Base-by-base conservation (phyloP, 1,140 invertebrate species). In the Caenorhabditis inopinata region DNA sequence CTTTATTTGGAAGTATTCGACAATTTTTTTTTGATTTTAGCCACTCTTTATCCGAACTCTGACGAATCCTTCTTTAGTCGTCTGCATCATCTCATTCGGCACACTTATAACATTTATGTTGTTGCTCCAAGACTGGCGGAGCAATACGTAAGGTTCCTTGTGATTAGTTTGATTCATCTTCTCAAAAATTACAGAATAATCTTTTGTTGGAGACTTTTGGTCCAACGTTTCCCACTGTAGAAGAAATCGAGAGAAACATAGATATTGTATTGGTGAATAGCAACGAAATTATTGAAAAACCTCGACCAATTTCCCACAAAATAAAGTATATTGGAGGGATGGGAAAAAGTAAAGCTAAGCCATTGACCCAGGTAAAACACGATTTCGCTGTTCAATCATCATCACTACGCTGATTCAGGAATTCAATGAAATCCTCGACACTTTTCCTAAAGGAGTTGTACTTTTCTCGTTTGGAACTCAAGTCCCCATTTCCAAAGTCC, bases 251-350 rank as follows among this genome's bases (percentile, higher is more conserved):
- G 12, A 18, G 38, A 23, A 47, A 74, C 11, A 21, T 27, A 9
- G 53, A 76, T 45, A 18, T 81, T 16, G 29, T 76, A 1, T 58
- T 81, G n/a, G 51, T 73, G 77, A 81, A 81, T 48, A 38, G 46
- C 14, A 76, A 81, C 73, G 74, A 76, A 53, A 38, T 81, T 2
- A 38, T 81, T 11, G 80, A 81, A 35, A 62, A 62, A 53, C 74
- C 74, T 7, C 27, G 51, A 14, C 51, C 74, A 16, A 21, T 81
- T 35, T 78, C 80, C 35, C 74, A 73, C 12, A 81, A 76, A 73
- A 74, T 81, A 16, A 58, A 77, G 25, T 81, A 76, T 51, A 81
- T 81, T n/a, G 80, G 80, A 25, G 80, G 80, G n/a, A 76, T 81
- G 35, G 76, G 58, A 18, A 35, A 42, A 18, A 45, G 35, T 21